These are phyloP conservation scores for Corythaixoides concolor DNA, from an alignment of 2,113 vertebrate genomes.

Conservation along the genomic window DNA sequence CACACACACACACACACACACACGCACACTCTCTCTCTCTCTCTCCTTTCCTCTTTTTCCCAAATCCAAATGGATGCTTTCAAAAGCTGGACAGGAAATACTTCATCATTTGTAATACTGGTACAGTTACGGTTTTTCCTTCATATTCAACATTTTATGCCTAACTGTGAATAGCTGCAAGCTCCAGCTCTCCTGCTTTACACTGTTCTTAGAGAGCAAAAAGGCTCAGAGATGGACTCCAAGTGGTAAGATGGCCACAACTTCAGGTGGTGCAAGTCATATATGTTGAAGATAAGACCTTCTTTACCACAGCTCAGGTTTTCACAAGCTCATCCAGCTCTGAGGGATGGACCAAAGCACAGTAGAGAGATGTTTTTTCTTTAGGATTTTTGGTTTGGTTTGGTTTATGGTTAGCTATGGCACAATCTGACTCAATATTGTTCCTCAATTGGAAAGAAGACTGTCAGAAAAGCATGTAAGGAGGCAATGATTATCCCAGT, in stretches of 20 bases:
- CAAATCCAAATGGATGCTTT: conserved; percentile 27
- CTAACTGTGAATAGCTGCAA: neutral
- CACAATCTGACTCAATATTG: neutral
- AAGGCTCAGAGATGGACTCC: neutral
- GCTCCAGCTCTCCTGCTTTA: neutral
- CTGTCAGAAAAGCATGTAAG: neutral
- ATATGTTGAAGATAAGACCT: neutral
- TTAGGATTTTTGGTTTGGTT: neutral
- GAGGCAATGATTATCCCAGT: neutral
- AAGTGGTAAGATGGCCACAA: neutral
- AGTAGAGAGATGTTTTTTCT: fast-evolving
- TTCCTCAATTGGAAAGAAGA: neutral
- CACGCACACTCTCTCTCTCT: neutral
- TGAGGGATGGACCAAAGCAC: neutral
- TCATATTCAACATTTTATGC: neutral
- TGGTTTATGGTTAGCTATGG: neutral
- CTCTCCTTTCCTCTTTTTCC: neutral
- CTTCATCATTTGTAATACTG: neutral
- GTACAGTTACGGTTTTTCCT: neutral
- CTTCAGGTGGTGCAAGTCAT: neutral
- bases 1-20: neutral
- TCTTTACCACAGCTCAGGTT: neutral
- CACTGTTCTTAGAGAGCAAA: neutral
- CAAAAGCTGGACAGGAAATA: conserved; percentile 31
- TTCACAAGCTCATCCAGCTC: neutral